Percentiles rank a stretch among this genome's conserved stretches.
Conservation (phyloP, 2,797 vertebrate species). For the Labroides dimidiatus region DNA sequence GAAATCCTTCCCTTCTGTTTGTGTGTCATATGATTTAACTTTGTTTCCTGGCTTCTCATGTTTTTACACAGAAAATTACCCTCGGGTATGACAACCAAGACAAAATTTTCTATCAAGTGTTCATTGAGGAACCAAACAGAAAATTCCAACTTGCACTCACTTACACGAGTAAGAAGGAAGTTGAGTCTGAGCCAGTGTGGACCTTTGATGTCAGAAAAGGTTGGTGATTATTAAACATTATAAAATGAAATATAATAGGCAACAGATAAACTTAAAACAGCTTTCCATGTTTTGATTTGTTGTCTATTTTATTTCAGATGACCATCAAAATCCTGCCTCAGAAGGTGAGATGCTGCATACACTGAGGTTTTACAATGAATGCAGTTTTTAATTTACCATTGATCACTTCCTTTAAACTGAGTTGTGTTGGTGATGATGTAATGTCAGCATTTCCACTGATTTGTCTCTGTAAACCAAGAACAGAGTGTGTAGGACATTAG, state of each 20-base stretch:
- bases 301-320: background rate
- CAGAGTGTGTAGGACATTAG: background rate
- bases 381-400: background rate
- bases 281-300: background rate
- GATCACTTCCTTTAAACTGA: background rate
- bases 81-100: background rate
- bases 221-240: background rate
- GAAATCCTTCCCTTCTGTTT: background rate
- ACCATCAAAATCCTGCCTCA: background rate
- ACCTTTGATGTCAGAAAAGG: slow-evolving; percentile 17
- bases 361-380: background rate
- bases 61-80: slow-evolving; percentile 10
- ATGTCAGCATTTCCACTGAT: background rate
- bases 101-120: slow-evolving; percentile 31
- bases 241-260: too few species aligned
- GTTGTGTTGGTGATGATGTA: too few species aligned
- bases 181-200: background rate
- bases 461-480: background rate
- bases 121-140: slow-evolving; percentile 11
- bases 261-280: too few species aligned
- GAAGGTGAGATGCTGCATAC: background rate
- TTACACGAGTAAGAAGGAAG: background rate
- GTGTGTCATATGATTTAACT: background rate
- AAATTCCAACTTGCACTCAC: background rate
- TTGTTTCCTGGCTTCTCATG: background rate